Base-by-base conservation (phyloP, 2,797 vertebrate species). In the Eulemur mongoz region DNA sequence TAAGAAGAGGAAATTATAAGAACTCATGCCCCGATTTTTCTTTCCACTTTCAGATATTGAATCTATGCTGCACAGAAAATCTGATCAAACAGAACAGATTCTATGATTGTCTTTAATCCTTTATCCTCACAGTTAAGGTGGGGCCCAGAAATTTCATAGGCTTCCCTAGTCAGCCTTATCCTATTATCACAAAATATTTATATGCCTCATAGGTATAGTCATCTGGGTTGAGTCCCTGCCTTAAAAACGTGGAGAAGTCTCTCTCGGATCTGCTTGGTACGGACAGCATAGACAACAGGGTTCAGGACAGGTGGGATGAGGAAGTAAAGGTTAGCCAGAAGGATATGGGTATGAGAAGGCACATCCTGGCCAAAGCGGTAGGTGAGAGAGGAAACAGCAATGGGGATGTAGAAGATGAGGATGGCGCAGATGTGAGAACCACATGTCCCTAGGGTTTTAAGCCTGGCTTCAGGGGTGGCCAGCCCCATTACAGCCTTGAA, bases 321-420 rank as follows among this genome's bases (percentile, higher is more conserved):
- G 25, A 98, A 88, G 38, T 98, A 98, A 94, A 98, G 91, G 54
- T 98, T 98, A 67, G 98, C 98, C 50, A 98, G n/a, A 86, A 98
- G 97, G 59, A 98, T 98, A 52, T 98, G 98, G 48, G 95, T 92
- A 1, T 95, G 96, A 65, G 99, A 98, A 89, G 97, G 91, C 30
- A 98, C 97, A 7, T 38, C 25, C 25, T 92, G 97, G 14, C 97
- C 98, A 95, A 98, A 98, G 12, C 91, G 89, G n/a, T 98, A 96
- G 27, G 94, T 97, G 32, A 98, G 97, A 57, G 87, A 98, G 10
- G 98, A 98, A 43, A 95, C 81, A 35, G 95, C 97, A 50, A 96
- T 97, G 52, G 98, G 98, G 32, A 98, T 90, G n/a, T 97, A 98
- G 95, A 98, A 98, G 17, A 96, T 95, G 96, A 81, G 97, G 50